These are phyloP conservation scores for Sebastes glaucus DNA, from an alignment of 2,797 vertebrate genomes.

Conservation along the genomic window DNA sequence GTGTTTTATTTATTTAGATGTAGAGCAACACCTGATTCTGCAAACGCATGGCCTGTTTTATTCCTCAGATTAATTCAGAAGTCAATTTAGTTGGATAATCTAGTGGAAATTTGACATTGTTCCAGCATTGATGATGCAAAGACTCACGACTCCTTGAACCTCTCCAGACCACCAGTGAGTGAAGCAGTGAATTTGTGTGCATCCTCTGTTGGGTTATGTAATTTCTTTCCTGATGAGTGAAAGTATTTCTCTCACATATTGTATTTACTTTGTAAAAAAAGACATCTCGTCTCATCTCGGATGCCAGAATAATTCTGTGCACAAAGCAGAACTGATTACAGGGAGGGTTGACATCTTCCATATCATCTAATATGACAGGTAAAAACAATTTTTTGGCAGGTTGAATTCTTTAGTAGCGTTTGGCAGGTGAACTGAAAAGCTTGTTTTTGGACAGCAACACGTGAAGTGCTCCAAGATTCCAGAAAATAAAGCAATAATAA, in stretches of 20 bases:
- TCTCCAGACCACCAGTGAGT: not conserved
- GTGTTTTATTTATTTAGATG: too few relatives aligned
- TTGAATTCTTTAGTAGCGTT: not conserved
- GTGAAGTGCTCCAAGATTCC: not conserved
- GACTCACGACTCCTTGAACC: not conserved
- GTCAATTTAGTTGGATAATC: too few relatives aligned
- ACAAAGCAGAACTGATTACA: not conserved
- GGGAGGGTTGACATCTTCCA: not conserved
- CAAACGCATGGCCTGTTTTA: too few relatives aligned
- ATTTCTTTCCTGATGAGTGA: not conserved
- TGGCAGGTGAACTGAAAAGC: not conserved
- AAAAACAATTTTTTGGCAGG: not conserved
- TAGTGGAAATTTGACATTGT: not conserved
- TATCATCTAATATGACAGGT: not conserved
- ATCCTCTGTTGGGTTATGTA: too few relatives aligned
- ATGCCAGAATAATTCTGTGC: not conserved
- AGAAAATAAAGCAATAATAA: not conserved
- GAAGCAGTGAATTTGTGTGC: not conserved
- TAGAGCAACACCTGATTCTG: too few relatives aligned
- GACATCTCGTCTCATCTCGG: not conserved
- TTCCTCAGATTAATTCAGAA: too few relatives aligned
- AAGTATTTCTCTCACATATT: not conserved
- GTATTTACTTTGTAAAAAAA: not conserved
- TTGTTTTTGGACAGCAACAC: not conserved
- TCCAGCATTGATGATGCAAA: not conserved